A percentile compares a stretch with the other conserved stretches of the same genome.
Evolutionary conservation across 2,797 vertebrate species (phyloP).

Genomic region (Sebastes aleutianus): DNA sequence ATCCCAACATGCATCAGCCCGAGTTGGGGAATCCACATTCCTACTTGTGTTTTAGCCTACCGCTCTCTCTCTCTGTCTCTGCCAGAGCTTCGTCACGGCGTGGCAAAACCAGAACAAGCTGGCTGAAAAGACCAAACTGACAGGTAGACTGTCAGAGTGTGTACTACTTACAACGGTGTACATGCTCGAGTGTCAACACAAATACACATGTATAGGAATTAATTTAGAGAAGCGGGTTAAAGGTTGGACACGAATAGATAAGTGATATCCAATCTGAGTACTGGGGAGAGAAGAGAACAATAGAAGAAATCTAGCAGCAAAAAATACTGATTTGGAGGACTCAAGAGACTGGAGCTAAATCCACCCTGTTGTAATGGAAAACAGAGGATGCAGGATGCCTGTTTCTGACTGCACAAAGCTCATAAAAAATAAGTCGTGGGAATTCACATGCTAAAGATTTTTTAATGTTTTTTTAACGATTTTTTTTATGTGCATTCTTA

Average conservation of each 20-base stretch:
- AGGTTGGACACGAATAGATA: not conserved
- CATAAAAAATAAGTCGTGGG: not conserved
- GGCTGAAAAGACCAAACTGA: not conserved
- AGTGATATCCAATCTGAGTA: not conserved
- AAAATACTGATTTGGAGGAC: not conserved
- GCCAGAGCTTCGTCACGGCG: not conserved
- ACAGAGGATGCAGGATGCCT: not conserved
- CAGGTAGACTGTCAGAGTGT: not conserved
- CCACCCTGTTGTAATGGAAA: not conserved
- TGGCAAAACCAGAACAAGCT: not conserved
- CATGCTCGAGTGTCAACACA: not conserved
- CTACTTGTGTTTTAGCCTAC: not conserved
- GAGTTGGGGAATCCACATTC: constrained; percentile 1
- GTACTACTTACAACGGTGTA: not conserved
- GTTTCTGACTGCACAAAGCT: not conserved
- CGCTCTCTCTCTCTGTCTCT: not conserved
- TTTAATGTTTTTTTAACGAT: too few species aligned
- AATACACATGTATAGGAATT: not conserved
- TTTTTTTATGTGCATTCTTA: not conserved
- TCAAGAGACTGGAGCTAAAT: not conserved
- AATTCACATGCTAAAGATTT: too few species aligned
- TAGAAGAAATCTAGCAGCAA: not conserved
- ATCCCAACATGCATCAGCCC: constrained; percentile 26
- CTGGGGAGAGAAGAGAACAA: not conserved
- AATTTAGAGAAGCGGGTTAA: not conserved